Conservation (phyloP, 2,797 vertebrate species). For the Sebastes elongatus region DNA sequence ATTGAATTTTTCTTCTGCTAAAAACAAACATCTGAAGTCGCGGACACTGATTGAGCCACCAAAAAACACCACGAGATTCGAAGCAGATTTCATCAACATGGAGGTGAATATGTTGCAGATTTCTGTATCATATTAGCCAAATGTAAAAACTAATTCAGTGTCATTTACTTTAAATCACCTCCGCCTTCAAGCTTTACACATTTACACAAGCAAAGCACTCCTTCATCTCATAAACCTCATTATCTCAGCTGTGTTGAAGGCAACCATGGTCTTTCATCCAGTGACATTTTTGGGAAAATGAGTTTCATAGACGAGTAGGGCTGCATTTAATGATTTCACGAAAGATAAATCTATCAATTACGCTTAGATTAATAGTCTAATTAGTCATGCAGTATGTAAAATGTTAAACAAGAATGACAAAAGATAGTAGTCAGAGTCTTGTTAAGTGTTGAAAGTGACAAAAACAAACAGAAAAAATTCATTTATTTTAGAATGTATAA, state of each 20-base stretch:
- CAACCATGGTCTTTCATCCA: background rate
- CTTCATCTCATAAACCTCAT: background rate
- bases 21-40: background rate
- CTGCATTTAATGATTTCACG: conserved; percentile 4
- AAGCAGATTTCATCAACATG: background rate
- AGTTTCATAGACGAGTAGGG: background rate
- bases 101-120: background rate
- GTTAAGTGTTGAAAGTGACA: background rate
- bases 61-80: background rate
- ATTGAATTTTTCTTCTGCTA: background rate
- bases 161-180: background rate
- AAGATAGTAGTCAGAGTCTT: background rate
- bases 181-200: background rate
- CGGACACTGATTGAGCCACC: background rate
- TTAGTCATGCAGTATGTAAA: background rate
- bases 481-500: background rate
- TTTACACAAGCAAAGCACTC: background rate
- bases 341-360: background rate
- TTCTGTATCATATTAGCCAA: background rate
- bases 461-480: background rate
- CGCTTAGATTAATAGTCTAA: background rate
- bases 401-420: conserved; percentile 1
- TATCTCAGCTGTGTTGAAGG: background rate
- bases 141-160: background rate
- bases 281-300: conserved; percentile 13